Evolutionary conservation across 2,888 invertebrate species (phyloP), one percentile per base, ranked within the genome.

Genomic region (Capitulum mitella): DNA sequence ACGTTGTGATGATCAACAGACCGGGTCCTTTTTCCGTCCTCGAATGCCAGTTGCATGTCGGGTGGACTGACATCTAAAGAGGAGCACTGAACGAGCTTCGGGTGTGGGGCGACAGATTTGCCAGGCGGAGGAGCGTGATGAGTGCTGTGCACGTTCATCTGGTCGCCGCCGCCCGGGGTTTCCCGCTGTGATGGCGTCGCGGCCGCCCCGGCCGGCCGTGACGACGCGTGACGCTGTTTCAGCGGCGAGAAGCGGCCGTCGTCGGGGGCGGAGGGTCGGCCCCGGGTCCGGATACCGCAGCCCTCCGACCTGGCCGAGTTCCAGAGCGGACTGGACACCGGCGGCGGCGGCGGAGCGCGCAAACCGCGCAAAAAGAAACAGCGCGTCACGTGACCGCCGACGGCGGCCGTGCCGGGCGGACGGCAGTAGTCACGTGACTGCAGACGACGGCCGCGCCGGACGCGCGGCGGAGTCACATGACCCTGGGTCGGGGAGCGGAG

Each of bases 231-330:
- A 12, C 12, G 43, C 6, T 43, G 43, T 58, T 58, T 58, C 58
- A 58, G 64, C 19, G 34, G 64, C 16, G 64, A 64, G 32, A 40
- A 70, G 37, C 70, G 22, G 22, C 26, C 70, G 37, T 5, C 40
- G 40, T 16, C 37, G 40, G 37, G 3, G 26, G 37, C 19, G 1
- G 37, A 22, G 22, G 19, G 19, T 2, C 61, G 61, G 37, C 37
- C 70, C 10, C 70, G 70, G 40, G 70, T 70, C 37, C 22, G 40
- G 6, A 70, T 80, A n/a, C 81, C 81, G 22, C 80, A 77, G 70
- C 70, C 77, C 37, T 78, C 80, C 34, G 77, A 48, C 74, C 78
- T 81, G 29, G 81, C 81, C 0, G 81, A 81, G 79, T 81, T 81
- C 77, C 79, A 80, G 79, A 81, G 80, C 32, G 81, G 80, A 19